These are phyloP conservation scores for Tragelaphus imberbis DNA, from an alignment of 2,113 vertebrate species.

Conservation along the genomic window DNA sequence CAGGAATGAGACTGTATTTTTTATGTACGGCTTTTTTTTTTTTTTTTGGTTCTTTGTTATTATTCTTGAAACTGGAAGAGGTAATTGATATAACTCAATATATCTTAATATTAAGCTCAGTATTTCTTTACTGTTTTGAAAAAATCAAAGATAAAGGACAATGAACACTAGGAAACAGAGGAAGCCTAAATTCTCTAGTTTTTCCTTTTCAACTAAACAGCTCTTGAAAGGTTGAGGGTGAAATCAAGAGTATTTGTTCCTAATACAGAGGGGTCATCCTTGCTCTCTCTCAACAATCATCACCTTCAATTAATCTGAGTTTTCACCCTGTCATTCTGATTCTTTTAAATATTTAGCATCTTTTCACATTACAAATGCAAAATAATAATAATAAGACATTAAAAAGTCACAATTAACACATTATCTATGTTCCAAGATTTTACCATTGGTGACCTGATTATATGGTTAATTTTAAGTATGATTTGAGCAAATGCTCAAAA, in stretches of 20 bases:
- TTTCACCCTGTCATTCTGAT: neutral
- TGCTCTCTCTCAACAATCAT: neutral
- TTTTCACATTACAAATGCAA: neutral
- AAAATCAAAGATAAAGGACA: neutral
- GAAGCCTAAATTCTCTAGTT: neutral
- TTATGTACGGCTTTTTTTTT: neutral
- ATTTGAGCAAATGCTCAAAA: neutral
- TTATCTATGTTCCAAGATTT: neutral
- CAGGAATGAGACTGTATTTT: neutral
- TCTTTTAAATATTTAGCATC: neutral
- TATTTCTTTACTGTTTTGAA: conserved; percentile 17
- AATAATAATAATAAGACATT: neutral
- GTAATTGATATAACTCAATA: neutral
- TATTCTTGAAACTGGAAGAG: neutral
- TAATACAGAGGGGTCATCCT: neutral
- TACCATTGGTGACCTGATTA: neutral
- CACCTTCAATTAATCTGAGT: neutral
- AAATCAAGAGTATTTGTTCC: neutral
- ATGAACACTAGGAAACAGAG: neutral
- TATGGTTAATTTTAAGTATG: neutral
- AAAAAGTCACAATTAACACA: neutral
- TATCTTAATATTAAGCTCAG: neutral
- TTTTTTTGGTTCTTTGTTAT: neutral
- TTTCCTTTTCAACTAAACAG: neutral
- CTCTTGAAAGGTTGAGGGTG: neutral